Conservation (phyloP, 2,888 invertebrate genomes). For the Morpho deidamia region DNA sequence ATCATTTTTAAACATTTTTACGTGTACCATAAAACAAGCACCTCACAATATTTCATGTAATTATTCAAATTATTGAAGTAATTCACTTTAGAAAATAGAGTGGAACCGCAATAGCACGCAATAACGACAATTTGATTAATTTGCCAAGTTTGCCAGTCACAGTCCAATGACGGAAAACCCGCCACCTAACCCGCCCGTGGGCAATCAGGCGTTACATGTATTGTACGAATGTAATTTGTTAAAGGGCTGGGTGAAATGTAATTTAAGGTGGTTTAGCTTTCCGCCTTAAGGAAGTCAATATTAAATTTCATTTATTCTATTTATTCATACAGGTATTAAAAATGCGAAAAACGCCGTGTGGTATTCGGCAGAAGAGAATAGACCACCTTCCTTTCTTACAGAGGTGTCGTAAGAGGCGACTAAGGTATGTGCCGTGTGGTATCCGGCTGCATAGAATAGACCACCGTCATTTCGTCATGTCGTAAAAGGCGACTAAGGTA, state of each 20-base stretch:
- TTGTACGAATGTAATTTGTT: conserved; percentile 9
- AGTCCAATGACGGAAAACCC: background rate
- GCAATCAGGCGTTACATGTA: background rate
- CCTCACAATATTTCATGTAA: too few relatives aligned
- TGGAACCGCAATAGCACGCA: background rate
- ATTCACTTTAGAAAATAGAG: conserved; percentile 4
- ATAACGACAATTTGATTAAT: conserved; percentile 1
- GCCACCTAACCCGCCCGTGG: background rate
- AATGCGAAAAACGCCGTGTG: too few relatives aligned
- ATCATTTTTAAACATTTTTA: too few relatives aligned
- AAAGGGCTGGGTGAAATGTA: conserved; percentile 6
- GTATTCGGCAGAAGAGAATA: too few relatives aligned
- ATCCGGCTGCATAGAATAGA: too few relatives aligned
- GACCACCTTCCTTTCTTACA: too few relatives aligned
- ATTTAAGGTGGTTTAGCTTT: background rate
- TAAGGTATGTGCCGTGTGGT: too few relatives aligned
- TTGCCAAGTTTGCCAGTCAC: conserved; percentile 5
- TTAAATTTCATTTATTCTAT: background rate
- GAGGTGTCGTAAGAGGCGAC: too few relatives aligned
- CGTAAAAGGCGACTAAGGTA: too few relatives aligned
- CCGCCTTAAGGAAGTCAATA: conserved; percentile 1
- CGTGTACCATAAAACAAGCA: too few relatives aligned
- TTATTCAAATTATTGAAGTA: conserved; percentile 2
- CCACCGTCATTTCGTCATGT: too few relatives aligned
- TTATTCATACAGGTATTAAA: too few relatives aligned